Base-by-base conservation (phyloP, 2,888 invertebrate genomes). In the Synergus umbraculus region DNA sequence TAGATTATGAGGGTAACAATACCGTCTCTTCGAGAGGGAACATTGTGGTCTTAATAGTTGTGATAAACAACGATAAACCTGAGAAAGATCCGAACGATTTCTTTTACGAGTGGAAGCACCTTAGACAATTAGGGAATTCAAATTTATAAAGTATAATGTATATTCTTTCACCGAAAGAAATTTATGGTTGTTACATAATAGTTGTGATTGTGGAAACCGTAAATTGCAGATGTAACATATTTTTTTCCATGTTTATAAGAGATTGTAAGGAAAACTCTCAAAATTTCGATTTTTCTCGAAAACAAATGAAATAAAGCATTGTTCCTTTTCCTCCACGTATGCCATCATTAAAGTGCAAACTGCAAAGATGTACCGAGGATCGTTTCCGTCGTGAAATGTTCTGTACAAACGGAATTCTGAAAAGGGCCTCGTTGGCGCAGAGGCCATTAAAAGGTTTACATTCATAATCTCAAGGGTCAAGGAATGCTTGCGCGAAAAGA, bases 381-480 rank as follows among this genome's bases (percentile, higher is more conserved):
- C 41, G 65, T n/a, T 66, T 66, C 65, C 65, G 65, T 41, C n/a
- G 43, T 43, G 43, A 66, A 66, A 41, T 66, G 43, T 66, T 66
- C n/a, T 66, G 65, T 66, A 37, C 43, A 43, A 66, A 18, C 43
- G 22, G 60, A 84, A 85, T 84, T 83, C 82, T 87, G 80, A 81
- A 88, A 87, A 87, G 84, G 86, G 81, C 85, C 82, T 85, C 84
- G 80, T 80, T 78, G 81, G 76, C 81, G 88, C 81, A 83, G 84
- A 84, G 86, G 82, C 87, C 88, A 88, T 88, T 88, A 88, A 88
- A 88, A 88, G 86, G 87, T 87, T 84, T 85, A 85, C 83, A 88
- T 87, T 88, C 88, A 85, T 80, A 76, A 83, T 81, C 77, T 84
- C 81, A 84, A 86, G 88, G 88, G 87, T 88, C 88, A 88, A 88